Evolutionary conservation across 2,113 vertebrate species (phyloP), one percentile per base, ranked within the genome.

Genomic region (Malaclemys terrapin): DNA sequence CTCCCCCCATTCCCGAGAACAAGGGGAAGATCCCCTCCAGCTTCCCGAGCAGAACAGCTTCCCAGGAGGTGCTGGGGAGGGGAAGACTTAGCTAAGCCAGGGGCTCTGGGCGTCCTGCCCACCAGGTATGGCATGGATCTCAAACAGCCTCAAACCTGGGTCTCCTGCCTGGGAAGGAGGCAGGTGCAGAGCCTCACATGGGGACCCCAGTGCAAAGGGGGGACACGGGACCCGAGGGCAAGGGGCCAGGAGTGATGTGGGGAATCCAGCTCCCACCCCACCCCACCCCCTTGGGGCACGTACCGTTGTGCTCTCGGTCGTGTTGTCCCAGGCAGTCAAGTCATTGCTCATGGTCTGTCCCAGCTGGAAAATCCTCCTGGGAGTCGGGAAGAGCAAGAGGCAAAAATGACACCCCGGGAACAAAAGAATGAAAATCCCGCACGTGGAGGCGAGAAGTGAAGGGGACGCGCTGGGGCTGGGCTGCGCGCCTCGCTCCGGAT

Each of bases 341-440:
- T 98, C 99, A 99, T 99, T 98, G 99, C 98, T 99, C 99, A 99
- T 99, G 98, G 98, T 99, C 99, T 97, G 98, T 96, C 97, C 97
- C 98, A 97, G 98, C 98, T 97, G 97, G 95, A 97, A 91, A 85
- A 94, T 98, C 97, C 98, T 98, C 98, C 98, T 98, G 95, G 95
- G 97, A n/a, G 52, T 59, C 72, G 42, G 81, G 50, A 72, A 62
- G 85, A 80, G 3, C 35, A 65, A 14, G 62, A n/a, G 62, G n/a
- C 65, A 5, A 20, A 4, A 19, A 8, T 72, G 57, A 31, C 8
- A 42, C 12, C 1, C n/a, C 17, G 54, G 8, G 35, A 42, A 22
- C 22, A 50, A 49, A 49, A 59, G 56, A 62, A 8, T 1, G 56
- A 59, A 53, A 75, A 78, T 85, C 57, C 29, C n/a, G 65, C 65